phyloP scores from a whole-genome alignment of 2,888 invertebrate species.

The Fissipunctia ypsillon region DNA sequence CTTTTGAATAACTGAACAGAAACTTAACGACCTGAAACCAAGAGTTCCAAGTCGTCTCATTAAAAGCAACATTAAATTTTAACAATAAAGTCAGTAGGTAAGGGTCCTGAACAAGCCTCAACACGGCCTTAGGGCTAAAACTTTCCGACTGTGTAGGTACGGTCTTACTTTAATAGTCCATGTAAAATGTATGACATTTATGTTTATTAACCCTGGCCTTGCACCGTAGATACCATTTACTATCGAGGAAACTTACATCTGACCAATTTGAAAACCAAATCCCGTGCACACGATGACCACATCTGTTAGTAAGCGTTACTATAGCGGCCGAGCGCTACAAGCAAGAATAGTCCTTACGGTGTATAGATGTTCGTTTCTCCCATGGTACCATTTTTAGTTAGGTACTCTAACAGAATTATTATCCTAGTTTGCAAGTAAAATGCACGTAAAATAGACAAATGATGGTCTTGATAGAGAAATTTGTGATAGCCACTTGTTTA shows the following conservation, averaged over 20 bases:
- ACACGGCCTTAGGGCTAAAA: constrained; percentile 47
- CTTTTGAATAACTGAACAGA: constrained; percentile 21
- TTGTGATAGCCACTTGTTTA: neutral
- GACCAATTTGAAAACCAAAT: too few species aligned
- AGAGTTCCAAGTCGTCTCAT: constrained; percentile 45
- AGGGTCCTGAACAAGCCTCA: constrained; percentile 30
- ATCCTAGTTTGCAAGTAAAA: neutral
- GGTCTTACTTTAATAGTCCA: constrained; percentile 40
- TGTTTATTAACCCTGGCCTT: constrained; percentile 46
- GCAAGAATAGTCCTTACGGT: too few species aligned
- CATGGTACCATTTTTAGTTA: constrained; percentile 24
- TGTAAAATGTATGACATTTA: constrained; percentile 57
- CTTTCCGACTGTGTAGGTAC: constrained; percentile 34
- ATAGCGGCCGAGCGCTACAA: too few species aligned
- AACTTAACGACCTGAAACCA: constrained; percentile 20
- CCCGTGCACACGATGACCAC: too few species aligned
- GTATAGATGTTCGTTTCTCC: too few species aligned
- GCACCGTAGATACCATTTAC: neutral
- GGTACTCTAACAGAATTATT: neutral
- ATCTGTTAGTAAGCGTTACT: too few species aligned
- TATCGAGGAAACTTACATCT: too few species aligned
- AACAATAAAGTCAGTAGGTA: constrained; percentile 30
- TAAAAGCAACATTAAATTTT: constrained; percentile 46
- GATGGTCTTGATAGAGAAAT: neutral
- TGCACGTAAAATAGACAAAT: neutral